Conservation (phyloP, 2,888 invertebrate genomes). For the Heliothis peltigera region DNA sequence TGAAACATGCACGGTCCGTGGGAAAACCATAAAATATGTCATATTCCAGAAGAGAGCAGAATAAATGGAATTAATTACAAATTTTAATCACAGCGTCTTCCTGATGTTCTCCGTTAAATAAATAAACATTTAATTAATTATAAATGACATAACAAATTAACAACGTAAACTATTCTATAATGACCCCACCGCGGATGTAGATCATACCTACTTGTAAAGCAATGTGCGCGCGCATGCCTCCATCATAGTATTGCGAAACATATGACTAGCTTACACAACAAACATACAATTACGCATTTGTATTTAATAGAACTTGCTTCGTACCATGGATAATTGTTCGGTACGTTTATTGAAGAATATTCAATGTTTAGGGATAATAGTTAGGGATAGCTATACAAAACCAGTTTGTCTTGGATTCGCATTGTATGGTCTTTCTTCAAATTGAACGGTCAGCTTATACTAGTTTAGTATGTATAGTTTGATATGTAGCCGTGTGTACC, state of each 20-base stretch:
- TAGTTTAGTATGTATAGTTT: too few relatives aligned
- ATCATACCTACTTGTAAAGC: slow-evolving; percentile 30
- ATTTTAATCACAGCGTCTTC: background rate
- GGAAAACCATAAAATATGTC: too few relatives aligned
- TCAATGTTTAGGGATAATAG: background rate
- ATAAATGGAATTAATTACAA: too few relatives aligned
- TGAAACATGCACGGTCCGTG: too few relatives aligned
- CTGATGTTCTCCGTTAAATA: background rate
- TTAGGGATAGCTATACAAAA: too few relatives aligned
- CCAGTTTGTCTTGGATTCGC: too few relatives aligned
- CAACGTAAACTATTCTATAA: slow-evolving; percentile 35
- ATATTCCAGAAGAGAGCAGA: too few relatives aligned
- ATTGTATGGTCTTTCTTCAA: too few relatives aligned
- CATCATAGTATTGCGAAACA: slow-evolving; percentile 27
- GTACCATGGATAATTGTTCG: background rate
- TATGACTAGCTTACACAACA: slow-evolving; percentile 10
- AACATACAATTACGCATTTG: slow-evolving; percentile 40
- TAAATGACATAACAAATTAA: slow-evolving; percentile 33
- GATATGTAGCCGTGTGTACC: too few relatives aligned
- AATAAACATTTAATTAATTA: slow-evolving; percentile 11
- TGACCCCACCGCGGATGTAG: slow-evolving; percentile 34
- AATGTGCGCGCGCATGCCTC: slow-evolving; percentile 38
- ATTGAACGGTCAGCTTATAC: too few relatives aligned
- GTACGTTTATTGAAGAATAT: background rate
- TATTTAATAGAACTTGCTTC: background rate